Percentiles rank a stretch among this genome's conserved stretches.
Evolutionary conservation across 2,888 invertebrate genomes (phyloP).

Genomic region (Dusona sp.): DNA sequence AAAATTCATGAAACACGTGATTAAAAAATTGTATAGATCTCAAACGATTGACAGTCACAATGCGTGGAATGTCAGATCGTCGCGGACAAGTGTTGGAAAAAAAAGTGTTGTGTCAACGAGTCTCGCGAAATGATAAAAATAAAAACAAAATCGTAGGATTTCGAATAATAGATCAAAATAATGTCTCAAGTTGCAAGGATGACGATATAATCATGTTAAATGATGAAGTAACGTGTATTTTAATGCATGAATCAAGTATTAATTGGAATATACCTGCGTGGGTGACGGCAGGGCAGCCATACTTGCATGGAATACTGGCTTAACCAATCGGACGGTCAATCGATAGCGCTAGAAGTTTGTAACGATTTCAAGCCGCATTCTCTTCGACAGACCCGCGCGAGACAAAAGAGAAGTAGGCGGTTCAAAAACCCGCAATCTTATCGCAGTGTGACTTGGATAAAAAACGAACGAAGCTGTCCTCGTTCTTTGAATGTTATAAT

Average conservation of each 20-base stretch:
- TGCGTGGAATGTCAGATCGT: constrained; percentile 25
- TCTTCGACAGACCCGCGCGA: constrained; percentile 46
- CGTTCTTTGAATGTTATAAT: not conserved
- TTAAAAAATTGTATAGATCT: not conserved
- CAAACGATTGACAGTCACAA: not conserved
- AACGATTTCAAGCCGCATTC: constrained; percentile 74
- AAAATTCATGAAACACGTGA: not conserved
- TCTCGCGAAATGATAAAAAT: not conserved
- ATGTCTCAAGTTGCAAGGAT: not conserved
- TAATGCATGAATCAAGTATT: constrained; percentile 73
- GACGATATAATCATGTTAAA: not conserved
- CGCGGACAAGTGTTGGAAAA: constrained; percentile 48
- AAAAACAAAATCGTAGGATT: not conserved
- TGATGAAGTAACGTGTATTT: constrained; percentile 18
- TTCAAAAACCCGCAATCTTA: constrained; percentile 10
- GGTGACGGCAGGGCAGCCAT: constrained; percentile 95
- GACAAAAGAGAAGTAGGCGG: constrained; percentile 9
- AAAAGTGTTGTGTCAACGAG: constrained; percentile 18
- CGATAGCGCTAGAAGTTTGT: constrained; percentile 79
- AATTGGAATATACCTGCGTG: constrained; percentile 88
- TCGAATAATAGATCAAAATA: not conserved
- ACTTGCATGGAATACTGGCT: constrained; percentile 86
- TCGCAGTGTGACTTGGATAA: not conserved
- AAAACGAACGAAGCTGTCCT: not conserved
- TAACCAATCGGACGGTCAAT: constrained; percentile 83